A percentile compares a stretch with the other conserved stretches of the same genome.
Conservation (phyloP, 2,888 invertebrate species). For the Drosophila cyrtoloma region DNA sequence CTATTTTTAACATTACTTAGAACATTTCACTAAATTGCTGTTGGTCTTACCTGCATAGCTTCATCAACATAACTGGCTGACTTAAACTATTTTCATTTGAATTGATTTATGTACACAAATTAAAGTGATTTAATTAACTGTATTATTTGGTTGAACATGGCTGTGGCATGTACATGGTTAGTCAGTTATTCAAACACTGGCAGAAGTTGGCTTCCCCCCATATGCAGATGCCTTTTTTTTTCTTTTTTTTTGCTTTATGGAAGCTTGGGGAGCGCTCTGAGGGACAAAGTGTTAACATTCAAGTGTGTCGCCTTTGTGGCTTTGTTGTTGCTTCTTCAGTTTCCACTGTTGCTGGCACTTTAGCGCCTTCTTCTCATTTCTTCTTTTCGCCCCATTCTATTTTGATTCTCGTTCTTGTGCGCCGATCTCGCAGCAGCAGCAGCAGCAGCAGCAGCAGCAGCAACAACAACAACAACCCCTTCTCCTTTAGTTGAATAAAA, state of each 20-base stretch:
- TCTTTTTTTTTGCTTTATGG: background rate
- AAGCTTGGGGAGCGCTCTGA: background rate
- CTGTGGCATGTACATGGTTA: background rate
- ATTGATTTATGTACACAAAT: background rate
- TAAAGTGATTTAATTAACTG: background rate
- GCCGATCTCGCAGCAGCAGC: background rate
- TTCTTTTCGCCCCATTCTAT: constrained; percentile 40
- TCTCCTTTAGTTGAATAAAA: constrained; percentile 13
- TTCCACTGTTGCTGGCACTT: constrained; percentile 16
- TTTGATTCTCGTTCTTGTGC: constrained; percentile 52
- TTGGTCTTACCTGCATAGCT: background rate
- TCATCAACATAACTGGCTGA: background rate
- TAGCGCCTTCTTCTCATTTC: constrained; percentile 38
- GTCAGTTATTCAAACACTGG: constrained; percentile 10
- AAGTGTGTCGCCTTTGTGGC: constrained; percentile 40
- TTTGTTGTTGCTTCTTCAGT: constrained; percentile 6
- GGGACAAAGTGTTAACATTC: constrained; percentile 27
- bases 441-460: background rate
- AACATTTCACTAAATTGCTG: background rate
- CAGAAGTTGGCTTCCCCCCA: constrained; percentile 19
- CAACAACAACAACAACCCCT: constrained; percentile 8
- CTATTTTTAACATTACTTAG: background rate
- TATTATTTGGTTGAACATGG: background rate
- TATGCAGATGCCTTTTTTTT: constrained; percentile 1
- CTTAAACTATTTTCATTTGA: background rate